Base-by-base conservation (phyloP, 2,797 vertebrate species). In the Menidia menidia region DNA sequence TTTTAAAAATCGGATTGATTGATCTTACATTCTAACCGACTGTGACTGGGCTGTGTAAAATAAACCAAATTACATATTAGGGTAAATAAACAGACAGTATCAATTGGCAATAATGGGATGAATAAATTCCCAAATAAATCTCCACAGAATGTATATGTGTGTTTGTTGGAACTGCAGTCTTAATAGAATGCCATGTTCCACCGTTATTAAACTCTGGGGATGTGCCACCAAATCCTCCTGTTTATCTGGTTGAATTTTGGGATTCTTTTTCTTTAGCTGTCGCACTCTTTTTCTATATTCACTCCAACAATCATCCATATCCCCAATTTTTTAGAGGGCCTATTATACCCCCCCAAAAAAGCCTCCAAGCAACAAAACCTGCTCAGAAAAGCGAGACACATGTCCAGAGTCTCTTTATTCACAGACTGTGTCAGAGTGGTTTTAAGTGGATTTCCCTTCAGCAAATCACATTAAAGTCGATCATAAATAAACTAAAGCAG, bases 401-500 rank as follows among this genome's bases (percentile, higher is more conserved):
- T 31, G 68, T 87, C 79, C 84, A 85, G 64, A 32, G 5, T 33
- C 58, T 77, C n/a, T 48, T 53, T 58, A 25, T 63, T 35, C 54
- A 64, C 63, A 78, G 80, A 81, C 74, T 71, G 73, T 75, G 74
- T 75, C 73, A 63, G 83, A 77, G 75, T 83, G 75, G 83, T 81
- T 85, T 76, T 81, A 71, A 87, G 76, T 81, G 77, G 81, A 86
- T 91, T 84, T 76, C 78, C 77, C 57, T 76, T 68, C 60, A 75
- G 77, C 61, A 83, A 87, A 89, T 89, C 77, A 78, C 74, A 83
- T 87, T 81, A 85, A 78, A 80, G 64, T 77, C 80, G 61, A 82
- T 80, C 78, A 79, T 81, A 68, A 87, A 86, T 87, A 87, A 90
- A 89, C 74, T 73, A 55, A 75, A 87, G 79, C 84, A 81, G 82